Conservation (phyloP, 2,113 vertebrate species). For the Podilymbus podiceps region DNA sequence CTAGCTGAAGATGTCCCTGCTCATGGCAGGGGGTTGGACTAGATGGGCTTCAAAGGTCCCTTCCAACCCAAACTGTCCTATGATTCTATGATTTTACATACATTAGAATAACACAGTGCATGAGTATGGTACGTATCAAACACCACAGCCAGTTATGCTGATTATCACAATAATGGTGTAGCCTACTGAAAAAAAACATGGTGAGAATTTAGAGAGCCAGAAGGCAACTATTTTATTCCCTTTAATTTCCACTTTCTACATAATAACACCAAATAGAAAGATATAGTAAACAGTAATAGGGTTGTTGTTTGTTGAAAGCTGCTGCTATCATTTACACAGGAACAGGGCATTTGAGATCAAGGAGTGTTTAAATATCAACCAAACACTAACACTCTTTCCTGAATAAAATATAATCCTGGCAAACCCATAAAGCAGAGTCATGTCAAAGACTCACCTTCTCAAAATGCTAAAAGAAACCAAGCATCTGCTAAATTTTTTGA, state of each 20-base stretch:
- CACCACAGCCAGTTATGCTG: accelerated
- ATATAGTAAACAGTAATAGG: not conserved
- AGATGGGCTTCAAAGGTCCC: too few relatives aligned
- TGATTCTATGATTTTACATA: too few relatives aligned
- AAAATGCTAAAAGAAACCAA: not conserved
- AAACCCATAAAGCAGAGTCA: not conserved
- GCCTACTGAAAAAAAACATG: not conserved
- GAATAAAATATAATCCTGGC: not conserved
- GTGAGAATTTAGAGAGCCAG: not conserved
- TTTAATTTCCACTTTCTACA: not conserved
- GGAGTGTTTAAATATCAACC: not conserved
- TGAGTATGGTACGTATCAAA: not conserved
- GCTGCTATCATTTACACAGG: not conserved
- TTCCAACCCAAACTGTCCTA: too few relatives aligned
- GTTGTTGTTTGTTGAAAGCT: not conserved
- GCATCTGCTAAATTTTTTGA: not conserved
- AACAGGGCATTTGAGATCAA: not conserved
- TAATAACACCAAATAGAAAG: not conserved
- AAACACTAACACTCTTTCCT: not conserved
- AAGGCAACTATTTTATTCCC: not conserved
- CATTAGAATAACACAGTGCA: not conserved
- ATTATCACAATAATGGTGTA: not conserved
- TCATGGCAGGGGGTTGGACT: too few relatives aligned
- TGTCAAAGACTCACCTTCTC: not conserved
- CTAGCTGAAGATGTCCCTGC: too few relatives aligned